These are phyloP conservation scores for Nomada fabriciana DNA, from an alignment of 2,888 invertebrate species.

Conservation along the genomic window DNA sequence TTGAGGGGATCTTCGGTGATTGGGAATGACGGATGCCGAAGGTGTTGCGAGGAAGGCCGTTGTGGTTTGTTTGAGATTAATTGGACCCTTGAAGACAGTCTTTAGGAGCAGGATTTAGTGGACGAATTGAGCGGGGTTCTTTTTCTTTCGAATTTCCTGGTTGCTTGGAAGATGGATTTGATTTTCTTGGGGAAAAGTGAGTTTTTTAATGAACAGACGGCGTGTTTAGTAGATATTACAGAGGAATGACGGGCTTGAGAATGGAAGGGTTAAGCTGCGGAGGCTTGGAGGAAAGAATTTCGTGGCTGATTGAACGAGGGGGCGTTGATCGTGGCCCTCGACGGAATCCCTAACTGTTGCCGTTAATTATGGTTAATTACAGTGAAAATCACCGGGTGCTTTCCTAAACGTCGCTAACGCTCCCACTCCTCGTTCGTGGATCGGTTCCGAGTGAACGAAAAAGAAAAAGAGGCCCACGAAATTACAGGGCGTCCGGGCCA, in stretches of 20 bases:
- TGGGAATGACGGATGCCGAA: not conserved
- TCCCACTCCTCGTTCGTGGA: slow-evolving; percentile 44
- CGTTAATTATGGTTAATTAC: slow-evolving; percentile 76
- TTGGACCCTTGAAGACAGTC: not conserved
- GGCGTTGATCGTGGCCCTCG: slow-evolving; percentile 72
- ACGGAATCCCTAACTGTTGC: slow-evolving; percentile 71
- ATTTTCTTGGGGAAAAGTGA: slow-evolving; percentile 49
- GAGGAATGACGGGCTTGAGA: not conserved
- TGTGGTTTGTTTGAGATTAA: not conserved
- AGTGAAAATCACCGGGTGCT: slow-evolving; percentile 68
- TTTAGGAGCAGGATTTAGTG: not conserved
- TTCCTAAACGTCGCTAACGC: slow-evolving; percentile 70
- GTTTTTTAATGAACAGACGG: slow-evolving; percentile 33
- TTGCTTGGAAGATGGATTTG: not conserved
- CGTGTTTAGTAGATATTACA: slow-evolving; percentile 36
- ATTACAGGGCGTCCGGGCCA: slow-evolving; percentile 61
- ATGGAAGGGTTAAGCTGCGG: not conserved
- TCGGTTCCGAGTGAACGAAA: not conserved
- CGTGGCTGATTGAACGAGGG: slow-evolving; percentile 64
- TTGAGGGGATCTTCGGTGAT: not conserved
- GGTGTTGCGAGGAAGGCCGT: not conserved
- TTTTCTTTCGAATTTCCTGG: not conserved
- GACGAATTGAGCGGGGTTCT: not conserved
- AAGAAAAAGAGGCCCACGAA: slow-evolving; percentile 46
- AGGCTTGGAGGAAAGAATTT: slow-evolving; percentile 17